Percentiles rank a stretch among this genome's conserved stretches.
phyloP scores from a whole-genome alignment of 2,113 vertebrate species.

The Pica pica region DNA sequence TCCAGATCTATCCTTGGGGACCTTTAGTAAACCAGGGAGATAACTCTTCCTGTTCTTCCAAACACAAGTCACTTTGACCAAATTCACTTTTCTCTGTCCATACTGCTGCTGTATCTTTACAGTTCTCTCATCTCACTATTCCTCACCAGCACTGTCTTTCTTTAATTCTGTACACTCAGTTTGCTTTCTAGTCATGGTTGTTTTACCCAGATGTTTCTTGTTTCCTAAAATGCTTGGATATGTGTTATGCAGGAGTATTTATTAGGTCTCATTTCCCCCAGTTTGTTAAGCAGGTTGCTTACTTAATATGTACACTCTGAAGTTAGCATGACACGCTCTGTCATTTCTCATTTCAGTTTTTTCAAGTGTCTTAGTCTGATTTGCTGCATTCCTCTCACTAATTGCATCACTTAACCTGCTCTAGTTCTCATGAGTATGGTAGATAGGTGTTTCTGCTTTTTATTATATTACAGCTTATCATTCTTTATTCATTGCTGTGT shows the following conservation, averaged over 20 bases:
- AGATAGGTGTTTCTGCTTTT: background rate
- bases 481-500: background rate
- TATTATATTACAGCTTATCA: background rate
- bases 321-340: background rate
- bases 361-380: background rate
- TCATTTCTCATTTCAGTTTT: background rate
- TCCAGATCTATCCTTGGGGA: background rate
- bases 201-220: background rate
- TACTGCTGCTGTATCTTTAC: background rate
- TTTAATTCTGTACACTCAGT: background rate
- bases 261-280: background rate
- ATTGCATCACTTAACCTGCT: background rate
- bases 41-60: background rate
- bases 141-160: background rate
- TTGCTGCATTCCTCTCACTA: background rate
- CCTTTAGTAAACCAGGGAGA: background rate
- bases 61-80: background rate
- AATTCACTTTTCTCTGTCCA: background rate
- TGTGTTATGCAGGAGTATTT: background rate
- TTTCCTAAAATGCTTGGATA: background rate
- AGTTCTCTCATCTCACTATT: background rate
- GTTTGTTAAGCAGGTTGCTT: background rate
- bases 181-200: background rate
- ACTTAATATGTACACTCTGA: background rate
- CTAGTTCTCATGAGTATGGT: background rate